Evolutionary conservation across 2,888 invertebrate species (phyloP).

Genomic region (Allygus modestus): DNA sequence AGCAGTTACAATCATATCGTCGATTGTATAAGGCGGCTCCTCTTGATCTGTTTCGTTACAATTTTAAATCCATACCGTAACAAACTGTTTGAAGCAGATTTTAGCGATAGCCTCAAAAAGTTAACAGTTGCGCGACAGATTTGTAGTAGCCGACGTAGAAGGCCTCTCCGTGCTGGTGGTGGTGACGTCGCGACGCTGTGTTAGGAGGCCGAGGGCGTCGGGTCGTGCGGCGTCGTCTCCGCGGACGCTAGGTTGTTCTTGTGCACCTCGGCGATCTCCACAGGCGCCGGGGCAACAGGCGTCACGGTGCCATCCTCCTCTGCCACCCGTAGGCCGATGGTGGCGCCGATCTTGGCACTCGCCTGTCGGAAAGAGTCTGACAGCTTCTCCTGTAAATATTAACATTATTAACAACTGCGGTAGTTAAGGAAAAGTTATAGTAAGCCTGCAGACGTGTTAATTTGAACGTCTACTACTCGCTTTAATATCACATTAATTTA

Average conservation of each 20-base stretch:
- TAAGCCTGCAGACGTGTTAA: too few species aligned
- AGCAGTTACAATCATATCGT: too few species aligned
- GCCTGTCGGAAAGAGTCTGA: constrained; percentile 91
- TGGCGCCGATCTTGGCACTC: constrained; percentile 90
- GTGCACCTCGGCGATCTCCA: constrained; percentile 73
- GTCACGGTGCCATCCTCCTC: constrained; percentile 80
- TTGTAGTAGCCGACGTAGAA: neutral
- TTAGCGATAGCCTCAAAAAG: neutral
- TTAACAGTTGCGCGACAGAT: neutral
- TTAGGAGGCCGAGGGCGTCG: constrained; percentile 24
- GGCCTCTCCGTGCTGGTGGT: neutral
- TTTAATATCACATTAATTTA: too few species aligned
- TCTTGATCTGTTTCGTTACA: too few species aligned
- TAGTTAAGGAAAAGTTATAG: too few species aligned
- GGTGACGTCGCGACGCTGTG: neutral
- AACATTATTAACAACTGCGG: constrained; percentile 6
- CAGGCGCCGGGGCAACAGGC: constrained; percentile 72
- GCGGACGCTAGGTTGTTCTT: constrained; percentile 10
- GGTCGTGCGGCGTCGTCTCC: constrained; percentile 32
- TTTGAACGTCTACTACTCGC: too few species aligned
- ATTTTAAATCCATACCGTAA: too few species aligned
- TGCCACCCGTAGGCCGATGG: constrained; percentile 86
- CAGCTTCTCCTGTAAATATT: constrained; percentile 75
- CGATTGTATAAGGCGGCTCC: too few species aligned
- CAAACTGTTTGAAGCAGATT: too few species aligned